phyloP scores from a whole-genome alignment of 2,113 vertebrate genomes.

The Albula glossodonta region DNA sequence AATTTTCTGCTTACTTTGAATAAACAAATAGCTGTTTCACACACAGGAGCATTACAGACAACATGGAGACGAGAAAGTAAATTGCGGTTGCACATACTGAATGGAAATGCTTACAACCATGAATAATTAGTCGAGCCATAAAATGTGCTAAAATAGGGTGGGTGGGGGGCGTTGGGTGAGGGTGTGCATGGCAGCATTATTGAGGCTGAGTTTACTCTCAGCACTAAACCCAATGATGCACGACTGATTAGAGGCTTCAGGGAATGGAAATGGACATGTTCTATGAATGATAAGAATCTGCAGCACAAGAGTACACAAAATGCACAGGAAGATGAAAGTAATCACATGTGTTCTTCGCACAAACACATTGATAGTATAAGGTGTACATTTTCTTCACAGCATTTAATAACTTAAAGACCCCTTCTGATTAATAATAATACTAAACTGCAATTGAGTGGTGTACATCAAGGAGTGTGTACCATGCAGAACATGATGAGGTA shows the following conservation, averaged over 20 bases:
- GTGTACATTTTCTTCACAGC: background rate
- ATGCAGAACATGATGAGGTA: background rate
- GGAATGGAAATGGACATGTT: background rate
- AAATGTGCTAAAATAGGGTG: constrained; percentile 8
- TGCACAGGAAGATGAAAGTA: background rate
- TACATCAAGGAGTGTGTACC: background rate
- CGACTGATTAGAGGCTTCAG: constrained; percentile 28
- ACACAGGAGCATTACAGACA: constrained; percentile 7
- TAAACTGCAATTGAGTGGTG: background rate
- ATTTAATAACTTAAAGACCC: background rate
- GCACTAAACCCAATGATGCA: constrained; percentile 24
- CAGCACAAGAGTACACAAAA: background rate
- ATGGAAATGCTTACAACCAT: constrained; percentile 23
- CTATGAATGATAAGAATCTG: constrained; percentile 4
- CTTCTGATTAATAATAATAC: background rate
- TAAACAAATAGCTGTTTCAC: constrained; percentile 29
- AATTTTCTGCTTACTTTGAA: background rate
- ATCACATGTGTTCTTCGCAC: background rate
- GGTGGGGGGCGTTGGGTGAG: too few relatives aligned
- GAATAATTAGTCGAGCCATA: constrained; percentile 28
- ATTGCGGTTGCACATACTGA: constrained; percentile 27
- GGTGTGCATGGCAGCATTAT: constrained; percentile 9
- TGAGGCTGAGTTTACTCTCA: constrained; percentile 19
- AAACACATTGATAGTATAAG: background rate
- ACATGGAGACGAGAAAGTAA: background rate